Evolutionary conservation across 1,140 invertebrate genomes (phyloP), one percentile per base, ranked within the genome.

Genomic region (Notospermus geniculatus): DNA sequence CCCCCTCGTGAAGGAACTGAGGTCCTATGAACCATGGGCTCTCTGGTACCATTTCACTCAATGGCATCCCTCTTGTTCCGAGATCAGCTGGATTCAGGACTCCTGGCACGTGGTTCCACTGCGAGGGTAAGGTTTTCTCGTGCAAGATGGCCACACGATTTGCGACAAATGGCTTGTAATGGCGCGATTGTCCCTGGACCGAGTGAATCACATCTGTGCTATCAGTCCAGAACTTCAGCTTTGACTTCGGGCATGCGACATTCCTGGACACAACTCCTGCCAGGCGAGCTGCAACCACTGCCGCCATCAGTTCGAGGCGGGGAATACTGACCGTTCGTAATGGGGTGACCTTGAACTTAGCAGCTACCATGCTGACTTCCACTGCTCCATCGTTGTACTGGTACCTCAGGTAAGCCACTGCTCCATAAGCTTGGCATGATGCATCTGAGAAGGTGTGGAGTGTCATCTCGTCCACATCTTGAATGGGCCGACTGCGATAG

Each of bases 61-160:
- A 17, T 11, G 2, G 25, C 19, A 39, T 17, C n/a, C 56, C 56
- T 22, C 56, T 25, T 4, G 56, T 57, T n/a, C 15, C 19, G 17
- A 19, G 19, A 22, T 57, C 56, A n/a, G 56, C 56, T 4, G 56
- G 56, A 27, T 62, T 65, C n/a, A 19, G 13, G 11, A 54, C 39
- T 9, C 28, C 15, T 28, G 32, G 5, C 0, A 62, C 30, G 29
- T 62, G 45, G 36, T 39, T 13, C 36, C 58, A 64, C 25, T 41
- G 52, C n/a, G 2, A 13, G 1, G 53, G 19, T 0, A 22, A 1
- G 2, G 43, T 56, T 4, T 50, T 19, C 39, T 57, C 27, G 19
- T 72, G 71, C 54, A 83, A 79, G 64, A 74, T 54, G 32, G 60
- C 57, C 0, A 80, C 75, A 52, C 79, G 55, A 65, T 84, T 79